Conservation (phyloP, 2,113 vertebrate genomes). For the Dasypus novemcinctus region DNA sequence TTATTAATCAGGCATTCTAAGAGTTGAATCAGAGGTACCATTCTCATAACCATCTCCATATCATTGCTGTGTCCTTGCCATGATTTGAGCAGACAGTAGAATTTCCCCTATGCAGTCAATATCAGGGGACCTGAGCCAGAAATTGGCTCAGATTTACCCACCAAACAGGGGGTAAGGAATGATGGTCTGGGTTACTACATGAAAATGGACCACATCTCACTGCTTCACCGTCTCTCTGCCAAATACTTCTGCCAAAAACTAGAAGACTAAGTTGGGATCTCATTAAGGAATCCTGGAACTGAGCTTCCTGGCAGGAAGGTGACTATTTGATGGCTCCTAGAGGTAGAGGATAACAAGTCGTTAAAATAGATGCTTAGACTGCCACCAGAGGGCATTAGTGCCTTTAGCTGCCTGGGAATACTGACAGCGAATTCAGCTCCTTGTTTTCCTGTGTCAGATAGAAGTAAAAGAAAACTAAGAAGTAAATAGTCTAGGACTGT, state of each 20-base stretch:
- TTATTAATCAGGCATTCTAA: conserved; percentile 27
- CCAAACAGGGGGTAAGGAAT: not conserved
- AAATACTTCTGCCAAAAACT: conserved; percentile 5
- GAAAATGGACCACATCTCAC: not conserved
- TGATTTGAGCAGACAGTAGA: not conserved
- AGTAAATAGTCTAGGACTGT: not conserved
- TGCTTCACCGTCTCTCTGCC: not conserved
- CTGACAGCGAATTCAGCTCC: not conserved
- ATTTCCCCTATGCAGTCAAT: not conserved
- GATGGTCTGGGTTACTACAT: not conserved
- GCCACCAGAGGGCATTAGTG: not conserved
- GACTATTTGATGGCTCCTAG: not conserved
- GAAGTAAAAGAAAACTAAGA: not conserved
- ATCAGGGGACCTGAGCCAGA: not conserved
- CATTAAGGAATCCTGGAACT: not conserved
- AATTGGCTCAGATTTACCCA: not conserved
- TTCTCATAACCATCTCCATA: conserved; percentile 2
- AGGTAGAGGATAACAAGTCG: too few species aligned
- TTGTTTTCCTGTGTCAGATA: not conserved
- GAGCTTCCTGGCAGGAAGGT: not conserved
- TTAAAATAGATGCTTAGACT: not conserved
- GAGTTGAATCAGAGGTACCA: not conserved
- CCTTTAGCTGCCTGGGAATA: not conserved
- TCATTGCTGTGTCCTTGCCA: not conserved
- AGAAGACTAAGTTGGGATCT: not conserved